A percentile compares a stretch with the other conserved stretches of the same genome.
These are phyloP conservation scores for Perccottus glenii DNA, from an alignment of 2,113 vertebrate genomes.

Conservation along the genomic window DNA sequence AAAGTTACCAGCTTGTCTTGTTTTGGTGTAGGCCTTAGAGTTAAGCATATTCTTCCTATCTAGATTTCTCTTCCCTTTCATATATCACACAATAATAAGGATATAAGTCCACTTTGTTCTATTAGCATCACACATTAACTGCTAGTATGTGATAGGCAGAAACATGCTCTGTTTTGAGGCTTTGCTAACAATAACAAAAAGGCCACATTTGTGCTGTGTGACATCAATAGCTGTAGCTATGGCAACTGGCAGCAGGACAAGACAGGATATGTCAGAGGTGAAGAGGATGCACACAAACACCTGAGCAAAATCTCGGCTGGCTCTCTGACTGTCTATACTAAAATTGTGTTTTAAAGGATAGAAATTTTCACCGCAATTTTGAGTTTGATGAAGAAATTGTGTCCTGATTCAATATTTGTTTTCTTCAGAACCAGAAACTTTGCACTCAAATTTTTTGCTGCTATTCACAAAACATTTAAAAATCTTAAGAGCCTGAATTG, in stretches of 20 bases:
- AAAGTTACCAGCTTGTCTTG: constrained; percentile 37
- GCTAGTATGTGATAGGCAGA: constrained; percentile 13
- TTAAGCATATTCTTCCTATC: not conserved
- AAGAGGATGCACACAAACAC: constrained; percentile 17
- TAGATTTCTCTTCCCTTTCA: no score
- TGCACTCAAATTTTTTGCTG: no score
- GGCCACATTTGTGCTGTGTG: not conserved
- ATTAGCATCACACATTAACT: constrained; percentile 19
- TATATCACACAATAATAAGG: no score
- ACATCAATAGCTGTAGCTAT: constrained; percentile 59
- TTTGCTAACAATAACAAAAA: not conserved
- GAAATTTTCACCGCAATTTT: no score
- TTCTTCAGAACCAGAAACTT: no score
- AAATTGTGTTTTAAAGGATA: no score
- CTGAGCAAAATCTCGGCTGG: not conserved
- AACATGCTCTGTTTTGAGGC: not conserved
- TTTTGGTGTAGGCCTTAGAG: constrained; percentile 34
- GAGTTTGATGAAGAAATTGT: no score
- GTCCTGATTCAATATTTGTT: no score
- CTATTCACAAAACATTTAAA: no score
- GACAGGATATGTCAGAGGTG: constrained; percentile 39
- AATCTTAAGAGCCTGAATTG: no score
- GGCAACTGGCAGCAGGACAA: constrained; percentile 53
- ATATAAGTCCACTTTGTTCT: constrained; percentile 1
- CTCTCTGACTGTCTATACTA: no score